These are phyloP conservation scores for Paramisgurnus dabryanus DNA, from an alignment of 2,113 vertebrate species.

Conservation along the genomic window DNA sequence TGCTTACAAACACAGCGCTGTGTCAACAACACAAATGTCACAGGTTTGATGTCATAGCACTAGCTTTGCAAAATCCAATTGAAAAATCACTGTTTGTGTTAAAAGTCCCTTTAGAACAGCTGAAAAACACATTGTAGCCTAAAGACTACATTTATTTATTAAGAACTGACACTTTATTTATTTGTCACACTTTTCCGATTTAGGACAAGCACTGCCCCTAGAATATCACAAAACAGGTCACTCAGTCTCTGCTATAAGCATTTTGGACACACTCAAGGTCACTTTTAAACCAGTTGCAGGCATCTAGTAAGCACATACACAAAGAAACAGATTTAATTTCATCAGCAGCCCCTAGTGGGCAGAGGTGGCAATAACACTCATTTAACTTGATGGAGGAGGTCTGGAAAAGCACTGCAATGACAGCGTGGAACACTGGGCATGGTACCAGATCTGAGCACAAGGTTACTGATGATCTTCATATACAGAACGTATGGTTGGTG, in stretches of 20 bases:
- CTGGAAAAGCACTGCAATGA: not conserved
- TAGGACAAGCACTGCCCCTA: not conserved
- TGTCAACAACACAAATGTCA: too few relatives aligned
- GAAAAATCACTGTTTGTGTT: not conserved
- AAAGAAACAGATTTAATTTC: not conserved
- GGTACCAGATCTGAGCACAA: not conserved
- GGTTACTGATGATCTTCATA: conserved; percentile 8
- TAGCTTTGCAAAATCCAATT: not conserved
- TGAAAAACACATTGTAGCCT: not conserved
- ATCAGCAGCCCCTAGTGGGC: conserved; percentile 31
- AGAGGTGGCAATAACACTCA: not conserved
- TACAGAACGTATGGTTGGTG: not conserved
- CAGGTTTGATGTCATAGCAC: too few relatives aligned
- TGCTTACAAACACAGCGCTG: too few relatives aligned
- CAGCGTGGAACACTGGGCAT: conserved; percentile 19
- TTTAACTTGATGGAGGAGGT: not conserved
- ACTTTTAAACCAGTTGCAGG: not conserved
- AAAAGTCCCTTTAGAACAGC: not conserved
- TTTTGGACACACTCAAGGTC: not conserved
- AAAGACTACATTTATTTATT: conserved; percentile 7
- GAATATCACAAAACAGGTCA: not conserved
- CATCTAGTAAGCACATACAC: not conserved
- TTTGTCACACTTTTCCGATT: not conserved
- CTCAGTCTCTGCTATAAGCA: not conserved
- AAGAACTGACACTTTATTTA: not conserved